Percentiles rank a stretch among this genome's conserved stretches.
These are phyloP conservation scores for Poecilia picta DNA, from an alignment of 2,797 vertebrate genomes.

Conservation along the genomic window DNA sequence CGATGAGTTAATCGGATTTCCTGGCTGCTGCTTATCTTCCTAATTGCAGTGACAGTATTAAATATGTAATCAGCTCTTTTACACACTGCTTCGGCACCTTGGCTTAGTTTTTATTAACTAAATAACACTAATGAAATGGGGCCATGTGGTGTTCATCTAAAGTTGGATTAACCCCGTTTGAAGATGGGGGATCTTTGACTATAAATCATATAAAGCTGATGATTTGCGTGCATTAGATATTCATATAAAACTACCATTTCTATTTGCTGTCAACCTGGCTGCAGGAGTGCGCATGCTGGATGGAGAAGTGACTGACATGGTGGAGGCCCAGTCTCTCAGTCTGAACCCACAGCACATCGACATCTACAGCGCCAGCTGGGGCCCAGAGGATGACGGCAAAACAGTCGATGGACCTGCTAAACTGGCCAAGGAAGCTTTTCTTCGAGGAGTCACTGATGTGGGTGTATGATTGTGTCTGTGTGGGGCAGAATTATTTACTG, in stretches of 20 bases:
- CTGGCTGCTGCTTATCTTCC: neutral
- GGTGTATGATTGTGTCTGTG: constrained; percentile 36
- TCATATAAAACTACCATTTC: neutral
- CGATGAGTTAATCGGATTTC: neutral
- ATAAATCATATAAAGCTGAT: neutral
- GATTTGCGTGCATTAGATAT: neutral
- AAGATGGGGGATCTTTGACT: neutral
- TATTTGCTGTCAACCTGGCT: constrained; percentile 8
- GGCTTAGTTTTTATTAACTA: neutral
- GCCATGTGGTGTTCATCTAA: neutral
- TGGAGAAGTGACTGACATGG: constrained; percentile 96
- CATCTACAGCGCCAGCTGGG: constrained; percentile 99
- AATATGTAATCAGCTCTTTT: neutral
- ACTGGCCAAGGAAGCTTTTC: constrained; percentile 94
- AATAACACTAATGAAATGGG: neutral
- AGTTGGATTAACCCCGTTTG: neutral
- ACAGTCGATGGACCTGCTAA: constrained; percentile 96
- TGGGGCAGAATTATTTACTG: constrained; percentile 57
- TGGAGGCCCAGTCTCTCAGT: constrained; percentile 96
- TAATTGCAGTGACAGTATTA: neutral
- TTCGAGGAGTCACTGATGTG: constrained; percentile 92
- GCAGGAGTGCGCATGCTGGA: constrained; percentile 98
- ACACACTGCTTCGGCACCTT: neutral
- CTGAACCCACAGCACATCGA: constrained; percentile 96
- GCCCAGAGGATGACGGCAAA: constrained; percentile 97